A percentile compares a stretch with the other conserved stretches of the same genome.
phyloP scores from a whole-genome alignment of 2,888 invertebrate species.

The Embidobia sp. region DNA sequence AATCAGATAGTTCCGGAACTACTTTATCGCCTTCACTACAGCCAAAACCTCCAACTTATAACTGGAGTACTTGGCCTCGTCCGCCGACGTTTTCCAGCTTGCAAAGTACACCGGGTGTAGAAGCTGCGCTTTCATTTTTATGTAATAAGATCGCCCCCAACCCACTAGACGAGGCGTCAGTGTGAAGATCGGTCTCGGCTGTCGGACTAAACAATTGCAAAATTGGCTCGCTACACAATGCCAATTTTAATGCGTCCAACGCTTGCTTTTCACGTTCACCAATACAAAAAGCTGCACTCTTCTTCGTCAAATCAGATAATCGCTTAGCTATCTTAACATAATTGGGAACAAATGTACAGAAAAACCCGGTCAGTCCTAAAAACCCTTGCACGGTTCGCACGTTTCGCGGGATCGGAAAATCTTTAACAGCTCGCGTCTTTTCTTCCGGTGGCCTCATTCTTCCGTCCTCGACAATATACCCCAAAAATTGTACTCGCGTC shows the following conservation, averaged over 20 bases:
- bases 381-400: slow-evolving; percentile 48
- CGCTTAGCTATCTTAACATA: slow-evolving; percentile 49
- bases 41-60: too few species aligned
- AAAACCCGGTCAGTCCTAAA: slow-evolving; percentile 55
- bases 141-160: slow-evolving; percentile 29
- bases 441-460: neutral
- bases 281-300: neutral
- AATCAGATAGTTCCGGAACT: neutral
- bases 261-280: slow-evolving; percentile 16
- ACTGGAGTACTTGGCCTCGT: too few species aligned
- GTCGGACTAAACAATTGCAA: slow-evolving; percentile 41
- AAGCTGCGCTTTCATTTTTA: too few species aligned
- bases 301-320: neutral
- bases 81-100: too few species aligned
- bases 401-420: slow-evolving; percentile 50
- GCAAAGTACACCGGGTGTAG: too few species aligned
- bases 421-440: slow-evolving; percentile 33
- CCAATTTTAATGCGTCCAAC: slow-evolving; percentile 40
- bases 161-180: slow-evolving; percentile 7
- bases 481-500: neutral
- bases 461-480: neutral
- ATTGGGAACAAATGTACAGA: slow-evolving; percentile 1
- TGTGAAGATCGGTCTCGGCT: slow-evolving; percentile 30
- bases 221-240: slow-evolving; percentile 37
- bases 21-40: slow-evolving; percentile 8